Conservation (phyloP, 92 coral and sea anemone species). For the Palythoa caribaeorum region DNA sequence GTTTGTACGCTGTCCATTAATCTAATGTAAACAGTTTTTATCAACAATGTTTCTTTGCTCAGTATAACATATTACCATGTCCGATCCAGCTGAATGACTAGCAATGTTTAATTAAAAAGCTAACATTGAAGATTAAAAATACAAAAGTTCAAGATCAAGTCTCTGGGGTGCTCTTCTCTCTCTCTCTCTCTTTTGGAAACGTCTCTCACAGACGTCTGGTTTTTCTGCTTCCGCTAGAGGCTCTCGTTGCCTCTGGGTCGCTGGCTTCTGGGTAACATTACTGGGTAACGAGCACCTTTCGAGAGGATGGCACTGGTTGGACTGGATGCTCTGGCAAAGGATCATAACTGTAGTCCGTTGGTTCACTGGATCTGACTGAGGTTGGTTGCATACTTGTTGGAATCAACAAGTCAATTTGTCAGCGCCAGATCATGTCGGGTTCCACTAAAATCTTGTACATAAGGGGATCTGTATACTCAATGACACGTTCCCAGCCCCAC, state of each 20-base stretch:
- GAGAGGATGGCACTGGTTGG: background rate
- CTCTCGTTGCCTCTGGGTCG: background rate
- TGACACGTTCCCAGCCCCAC: background rate
- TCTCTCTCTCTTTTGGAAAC: background rate
- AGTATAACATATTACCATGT: background rate
- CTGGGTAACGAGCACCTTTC: background rate
- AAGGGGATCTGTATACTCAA: slow-evolving; percentile 12
- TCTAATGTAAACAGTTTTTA: no score
- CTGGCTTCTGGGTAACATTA: background rate
- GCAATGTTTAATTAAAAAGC: background rate
- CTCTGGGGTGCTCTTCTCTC: background rate
- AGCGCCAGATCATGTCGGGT: slow-evolving; percentile 1
- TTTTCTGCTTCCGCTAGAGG: background rate
- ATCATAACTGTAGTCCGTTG: background rate
- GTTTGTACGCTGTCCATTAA: background rate
- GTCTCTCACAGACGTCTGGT: slow-evolving; percentile 2
- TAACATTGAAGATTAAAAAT: background rate
- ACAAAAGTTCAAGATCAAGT: background rate
- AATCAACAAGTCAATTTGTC: slow-evolving; percentile 2
- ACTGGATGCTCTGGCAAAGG: background rate
- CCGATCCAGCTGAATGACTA: background rate
- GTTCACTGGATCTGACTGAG: background rate
- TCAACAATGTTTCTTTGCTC: no score
- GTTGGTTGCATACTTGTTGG: slow-evolving; percentile 1
- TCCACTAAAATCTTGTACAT: slow-evolving; percentile 16